A percentile compares a stretch with the other conserved stretches of the same genome.
Conservation (phyloP, 2,113 vertebrate genomes). For the Oreochromis tanganicae region DNA sequence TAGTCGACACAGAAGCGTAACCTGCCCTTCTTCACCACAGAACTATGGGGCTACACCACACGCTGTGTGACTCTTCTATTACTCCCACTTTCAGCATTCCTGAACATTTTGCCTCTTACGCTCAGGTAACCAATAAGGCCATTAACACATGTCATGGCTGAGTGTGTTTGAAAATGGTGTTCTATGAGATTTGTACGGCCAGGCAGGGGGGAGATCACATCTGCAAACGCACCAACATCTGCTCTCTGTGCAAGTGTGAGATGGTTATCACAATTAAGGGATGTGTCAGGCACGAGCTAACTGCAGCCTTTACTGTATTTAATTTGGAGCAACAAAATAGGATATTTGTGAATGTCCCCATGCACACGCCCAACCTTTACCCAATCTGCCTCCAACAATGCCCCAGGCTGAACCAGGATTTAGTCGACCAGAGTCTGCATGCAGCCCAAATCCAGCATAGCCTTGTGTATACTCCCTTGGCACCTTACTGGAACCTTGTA, state of each 20-base stretch:
- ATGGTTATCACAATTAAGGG: background rate
- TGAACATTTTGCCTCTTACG: background rate
- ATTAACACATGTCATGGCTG: background rate
- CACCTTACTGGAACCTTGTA: too few species aligned
- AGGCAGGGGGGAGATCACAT: background rate
- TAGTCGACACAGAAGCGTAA: background rate
- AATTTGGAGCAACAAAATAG: background rate
- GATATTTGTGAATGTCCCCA: background rate
- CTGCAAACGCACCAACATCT: background rate
- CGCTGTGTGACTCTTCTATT: background rate
- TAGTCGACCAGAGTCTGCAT: background rate
- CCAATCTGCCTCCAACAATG: background rate
- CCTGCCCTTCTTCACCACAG: background rate
- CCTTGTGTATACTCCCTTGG: background rate
- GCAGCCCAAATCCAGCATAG: background rate
- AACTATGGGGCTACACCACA: background rate
- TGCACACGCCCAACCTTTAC: background rate
- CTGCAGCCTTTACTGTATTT: background rate
- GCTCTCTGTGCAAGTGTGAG: background rate
- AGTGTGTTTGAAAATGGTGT: background rate
- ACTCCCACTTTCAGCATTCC: background rate
- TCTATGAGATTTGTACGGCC: background rate
- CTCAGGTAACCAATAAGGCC: background rate
- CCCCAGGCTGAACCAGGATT: background rate
- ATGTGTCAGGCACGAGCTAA: background rate